These are phyloP conservation scores for Cassiopea andromeda DNA, from an alignment of 30 jellyfish, hydroid and myxozoan genomes.

Conservation along the genomic window DNA sequence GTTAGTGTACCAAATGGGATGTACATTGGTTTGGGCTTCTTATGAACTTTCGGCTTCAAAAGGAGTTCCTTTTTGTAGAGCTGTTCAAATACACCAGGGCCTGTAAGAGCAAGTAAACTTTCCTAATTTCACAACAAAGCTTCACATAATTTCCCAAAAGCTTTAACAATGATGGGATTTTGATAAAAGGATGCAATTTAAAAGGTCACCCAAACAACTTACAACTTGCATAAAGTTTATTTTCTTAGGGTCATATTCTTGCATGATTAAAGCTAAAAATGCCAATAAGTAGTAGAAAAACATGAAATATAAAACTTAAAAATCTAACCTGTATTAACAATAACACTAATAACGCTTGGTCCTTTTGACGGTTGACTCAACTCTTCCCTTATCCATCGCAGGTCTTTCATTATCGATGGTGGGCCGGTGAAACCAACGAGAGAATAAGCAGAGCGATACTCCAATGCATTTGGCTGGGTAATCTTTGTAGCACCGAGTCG, in stretches of 20 bases:
- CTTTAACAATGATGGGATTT: too few species aligned
- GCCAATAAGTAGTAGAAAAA: not conserved
- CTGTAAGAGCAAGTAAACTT: constrained; percentile 9
- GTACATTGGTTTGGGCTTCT: constrained; percentile 21
- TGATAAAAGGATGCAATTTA: too few species aligned
- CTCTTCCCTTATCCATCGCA: constrained; percentile 94
- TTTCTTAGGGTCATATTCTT: too few species aligned
- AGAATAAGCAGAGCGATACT: constrained; percentile 90
- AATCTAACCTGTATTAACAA: constrained; percentile 73
- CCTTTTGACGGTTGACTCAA: constrained; percentile 95
- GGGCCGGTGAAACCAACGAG: constrained; percentile 97
- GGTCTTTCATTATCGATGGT: constrained; percentile 54
- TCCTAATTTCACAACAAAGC: too few species aligned
- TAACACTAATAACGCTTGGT: constrained; percentile 89
- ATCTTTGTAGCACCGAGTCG: constrained; percentile 91
- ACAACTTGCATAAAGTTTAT: too few species aligned
- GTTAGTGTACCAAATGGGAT: constrained; percentile 3
- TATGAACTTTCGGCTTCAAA: constrained; percentile 43
- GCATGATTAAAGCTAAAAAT: too few species aligned
- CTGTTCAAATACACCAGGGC: constrained; percentile 43
- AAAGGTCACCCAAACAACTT: too few species aligned
- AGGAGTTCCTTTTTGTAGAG: constrained; percentile 42
- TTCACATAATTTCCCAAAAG: too few species aligned
- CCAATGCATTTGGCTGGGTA: constrained; percentile 77
- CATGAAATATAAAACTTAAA: not conserved